Percentiles rank a stretch among this genome's conserved stretches.
Evolutionary conservation across 53 echinoderm and acorn worm species (phyloP).

Genomic region (Hippasteria phrygiana): DNA sequence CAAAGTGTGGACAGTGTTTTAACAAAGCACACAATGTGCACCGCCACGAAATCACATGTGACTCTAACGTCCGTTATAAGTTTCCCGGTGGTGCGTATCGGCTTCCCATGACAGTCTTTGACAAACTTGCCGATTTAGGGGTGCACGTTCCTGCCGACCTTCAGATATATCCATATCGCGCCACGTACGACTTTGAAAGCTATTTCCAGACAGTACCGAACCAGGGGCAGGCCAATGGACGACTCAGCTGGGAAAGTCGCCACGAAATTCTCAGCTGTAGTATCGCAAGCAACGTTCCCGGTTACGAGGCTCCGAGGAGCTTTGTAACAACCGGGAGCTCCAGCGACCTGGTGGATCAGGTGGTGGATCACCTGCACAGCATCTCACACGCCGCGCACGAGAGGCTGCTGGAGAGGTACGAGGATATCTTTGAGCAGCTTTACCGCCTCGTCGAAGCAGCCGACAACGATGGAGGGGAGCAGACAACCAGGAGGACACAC

Average conservation of each 20-base stretch:
- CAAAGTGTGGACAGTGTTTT: background rate
- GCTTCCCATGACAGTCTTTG: background rate
- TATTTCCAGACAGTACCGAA: background rate
- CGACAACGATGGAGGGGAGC: background rate
- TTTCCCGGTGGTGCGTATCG: background rate
- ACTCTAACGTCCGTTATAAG: background rate
- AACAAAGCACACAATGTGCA: background rate
- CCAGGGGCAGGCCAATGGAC: background rate
- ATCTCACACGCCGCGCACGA: slow-evolving; percentile 1
- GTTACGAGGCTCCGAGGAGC: slow-evolving; percentile 20
- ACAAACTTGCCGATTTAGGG: background rate
- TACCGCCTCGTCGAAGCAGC: background rate
- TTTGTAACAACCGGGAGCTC: slow-evolving; percentile 58
- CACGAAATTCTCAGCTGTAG: slow-evolving; percentile 65
- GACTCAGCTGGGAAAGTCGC: slow-evolving; percentile 35
- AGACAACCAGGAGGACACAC: background rate
- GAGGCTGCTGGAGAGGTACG: background rate
- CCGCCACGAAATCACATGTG: background rate
- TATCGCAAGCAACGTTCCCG: slow-evolving; percentile 69
- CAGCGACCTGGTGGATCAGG: slow-evolving; percentile 27
- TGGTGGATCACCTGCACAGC: slow-evolving; percentile 49
- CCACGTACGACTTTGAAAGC: background rate
- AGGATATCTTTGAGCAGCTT: background rate
- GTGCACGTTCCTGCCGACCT: background rate
- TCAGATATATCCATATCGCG: background rate